Evolutionary conservation across 92 coral and sea anemone species (phyloP), one percentile per base, ranked within the genome.

Genomic region (Porites cylindrica): DNA sequence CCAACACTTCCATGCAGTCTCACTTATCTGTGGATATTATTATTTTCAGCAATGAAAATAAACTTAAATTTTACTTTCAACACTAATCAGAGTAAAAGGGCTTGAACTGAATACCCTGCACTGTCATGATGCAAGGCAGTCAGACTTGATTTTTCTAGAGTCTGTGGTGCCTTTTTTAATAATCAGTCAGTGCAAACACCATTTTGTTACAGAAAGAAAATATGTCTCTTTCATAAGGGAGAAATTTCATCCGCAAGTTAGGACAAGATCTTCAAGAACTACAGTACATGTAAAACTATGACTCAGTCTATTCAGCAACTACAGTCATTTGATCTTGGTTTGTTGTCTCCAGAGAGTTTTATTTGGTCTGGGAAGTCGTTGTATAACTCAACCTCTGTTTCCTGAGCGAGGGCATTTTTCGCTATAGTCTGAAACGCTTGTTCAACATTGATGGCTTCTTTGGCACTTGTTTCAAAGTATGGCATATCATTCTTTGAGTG

Each of bases 321-420:
- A 78, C 99, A 96, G 86, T 93, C 94, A 72, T 95, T 93, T n/a
- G 89, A 76, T 82, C 92, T 93, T 7, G 95, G 93, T 84, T 95
- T 96, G 96, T 58, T 93, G 92, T 95, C 98, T 12, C 92, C 94
- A 1, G 95, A 89, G 82, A 96, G 81, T 86, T 95, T 96, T 93
- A 96, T 96, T 93, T 95, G 99, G 88, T 96, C 99, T 17, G 99
- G 99, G 94, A 96, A 96, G 78, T 96, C 99, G 77, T 96, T 96
- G 93, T 96, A 96, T 64, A 96, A 56, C 91, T 96, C 99, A 23
- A 96, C 99, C 78, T 96, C 99, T 56, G 99, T 96, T 86, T 96
- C 99, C 88, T 96, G 99, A 51, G 98, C 98, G 26, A 96, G 94
- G 7, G 99, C 99, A 77, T 96, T 96, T 90, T 95, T 96, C 82